Evolutionary conservation across 1,140 invertebrate genomes (phyloP), one percentile per base, ranked within the genome.

Genomic region (Lepidurus arcticus): DNA sequence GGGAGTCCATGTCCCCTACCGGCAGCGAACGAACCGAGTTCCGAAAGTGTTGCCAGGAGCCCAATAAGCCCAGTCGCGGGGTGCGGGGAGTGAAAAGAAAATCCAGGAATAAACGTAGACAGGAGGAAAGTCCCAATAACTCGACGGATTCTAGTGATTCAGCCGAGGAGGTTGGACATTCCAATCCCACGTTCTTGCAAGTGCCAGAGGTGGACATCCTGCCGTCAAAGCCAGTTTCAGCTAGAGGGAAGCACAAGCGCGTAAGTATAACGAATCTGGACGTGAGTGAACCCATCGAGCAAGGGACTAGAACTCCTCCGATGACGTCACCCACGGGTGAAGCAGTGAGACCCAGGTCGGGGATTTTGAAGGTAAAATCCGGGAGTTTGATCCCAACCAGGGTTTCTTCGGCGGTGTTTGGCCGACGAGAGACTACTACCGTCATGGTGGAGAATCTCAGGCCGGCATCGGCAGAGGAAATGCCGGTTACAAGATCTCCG

Each of bases 301-400:
- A 24, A 10, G 44, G 43, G 11, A 74, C 13, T n/a, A 21, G 42
- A 75, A 3, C 53, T 9, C 24, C 77, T 7, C 34, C 65, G 4
- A 42, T 65, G 44, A 78, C 65, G 77, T 44, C 65, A 65, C 65
- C 77, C 8, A 43, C 45, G 10, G 77, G 73, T 44, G 65, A 42
- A 13, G 4, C 65, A 11, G 77, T 73, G 21, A 73, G 73, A 73
- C 73, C 65, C 65, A 74, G 26, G 47, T 73, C 77, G 3, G 77
- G 44, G 10, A 73, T 73, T 42, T 7, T 43, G 24, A 65, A 74
- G 53, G 44, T 73, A 45, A 73, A 45, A 34, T 73, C 78, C 7
- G 78, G 78, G n/a, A 78, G 78, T 75, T 21, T 78, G 9, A 74
- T 78, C 26, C 78, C 78, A 16, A 21, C 73, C 42, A 13, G 78